Evolutionary conservation across 1,140 invertebrate species (phyloP).

Genomic region (Theocolax elegans): DNA sequence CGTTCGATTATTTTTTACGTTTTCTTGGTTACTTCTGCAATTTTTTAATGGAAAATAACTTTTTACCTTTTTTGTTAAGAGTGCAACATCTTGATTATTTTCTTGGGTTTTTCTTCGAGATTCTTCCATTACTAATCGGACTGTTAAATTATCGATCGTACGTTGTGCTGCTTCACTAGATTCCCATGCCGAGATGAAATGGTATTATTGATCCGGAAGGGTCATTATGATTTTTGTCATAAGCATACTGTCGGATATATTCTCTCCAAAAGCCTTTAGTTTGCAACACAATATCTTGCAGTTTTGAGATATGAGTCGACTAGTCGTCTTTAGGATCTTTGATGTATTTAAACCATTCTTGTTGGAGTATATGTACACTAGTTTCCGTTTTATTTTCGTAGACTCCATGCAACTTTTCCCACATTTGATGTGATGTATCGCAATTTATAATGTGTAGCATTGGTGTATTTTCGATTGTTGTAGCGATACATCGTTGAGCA

Average conservation of each 20-base stretch:
- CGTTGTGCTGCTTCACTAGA: slow-evolving; percentile 40
- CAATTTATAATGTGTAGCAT: slow-evolving; percentile 51
- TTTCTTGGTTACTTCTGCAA: neutral
- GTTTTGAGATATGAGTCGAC: no score
- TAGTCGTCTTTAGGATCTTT: slow-evolving; percentile 40
- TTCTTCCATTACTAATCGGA: slow-evolving; percentile 50
- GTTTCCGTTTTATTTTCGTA: slow-evolving; percentile 54
- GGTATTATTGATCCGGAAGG: slow-evolving; percentile 52
- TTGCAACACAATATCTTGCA: no score
- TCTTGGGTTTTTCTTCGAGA: neutral
- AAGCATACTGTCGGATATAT: no score
- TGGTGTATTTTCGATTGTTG: slow-evolving; percentile 44
- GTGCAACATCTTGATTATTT: neutral
- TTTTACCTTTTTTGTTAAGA: neutral
- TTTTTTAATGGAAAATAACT: neutral
- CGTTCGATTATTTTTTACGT: neutral
- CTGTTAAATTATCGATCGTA: slow-evolving; percentile 45
- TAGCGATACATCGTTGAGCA: slow-evolving; percentile 44
- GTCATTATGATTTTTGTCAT: no score
- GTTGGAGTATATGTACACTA: slow-evolving; percentile 48
- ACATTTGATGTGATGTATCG: slow-evolving; percentile 51
- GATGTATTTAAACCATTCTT: slow-evolving; percentile 50
- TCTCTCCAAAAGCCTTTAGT: no score
- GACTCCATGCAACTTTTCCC: slow-evolving; percentile 50
- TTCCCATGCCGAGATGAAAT: slow-evolving; percentile 47